Conservation (phyloP, 1,140 invertebrate genomes). For the Catajapyx aquilonaris region DNA sequence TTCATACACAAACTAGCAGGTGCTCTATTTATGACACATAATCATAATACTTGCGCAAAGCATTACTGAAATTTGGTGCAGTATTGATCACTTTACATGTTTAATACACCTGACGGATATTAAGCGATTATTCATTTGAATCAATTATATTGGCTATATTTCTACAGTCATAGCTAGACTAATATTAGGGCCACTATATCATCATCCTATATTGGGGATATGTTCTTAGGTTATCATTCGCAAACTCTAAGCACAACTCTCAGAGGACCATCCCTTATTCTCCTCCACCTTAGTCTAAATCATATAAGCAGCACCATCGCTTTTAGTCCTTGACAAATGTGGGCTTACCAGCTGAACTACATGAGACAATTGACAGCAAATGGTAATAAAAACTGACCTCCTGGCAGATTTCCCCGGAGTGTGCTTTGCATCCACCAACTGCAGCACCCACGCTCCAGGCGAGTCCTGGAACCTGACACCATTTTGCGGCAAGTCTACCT, state of each 20-base stretch:
- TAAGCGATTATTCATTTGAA: too few relatives aligned
- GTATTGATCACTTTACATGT: too few relatives aligned
- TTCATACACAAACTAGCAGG: too few relatives aligned
- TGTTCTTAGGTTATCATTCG: too few relatives aligned
- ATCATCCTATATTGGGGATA: too few relatives aligned
- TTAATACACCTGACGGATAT: too few relatives aligned
- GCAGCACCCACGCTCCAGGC: constrained; percentile 58
- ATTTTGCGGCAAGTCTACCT: constrained; percentile 70
- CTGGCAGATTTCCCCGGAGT: constrained; percentile 64
- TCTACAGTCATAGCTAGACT: too few relatives aligned
- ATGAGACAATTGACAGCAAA: constrained; percentile 1
- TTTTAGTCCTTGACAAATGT: neutral
- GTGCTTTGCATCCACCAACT: constrained; percentile 74
- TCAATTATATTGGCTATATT: too few relatives aligned
- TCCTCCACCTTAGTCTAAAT: neutral
- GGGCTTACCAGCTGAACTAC: neutral
- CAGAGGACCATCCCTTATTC: neutral
- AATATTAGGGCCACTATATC: too few relatives aligned
- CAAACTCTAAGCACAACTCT: neutral
- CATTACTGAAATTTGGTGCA: too few relatives aligned
- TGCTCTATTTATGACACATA: too few relatives aligned
- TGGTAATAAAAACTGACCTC: constrained; percentile 9
- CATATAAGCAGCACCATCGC: neutral
- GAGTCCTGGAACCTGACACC: constrained; percentile 64
- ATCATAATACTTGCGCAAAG: too few relatives aligned